Base-by-base conservation (phyloP, 2,113 vertebrate species). In the Poeciliopsis turrubarensis region DNA sequence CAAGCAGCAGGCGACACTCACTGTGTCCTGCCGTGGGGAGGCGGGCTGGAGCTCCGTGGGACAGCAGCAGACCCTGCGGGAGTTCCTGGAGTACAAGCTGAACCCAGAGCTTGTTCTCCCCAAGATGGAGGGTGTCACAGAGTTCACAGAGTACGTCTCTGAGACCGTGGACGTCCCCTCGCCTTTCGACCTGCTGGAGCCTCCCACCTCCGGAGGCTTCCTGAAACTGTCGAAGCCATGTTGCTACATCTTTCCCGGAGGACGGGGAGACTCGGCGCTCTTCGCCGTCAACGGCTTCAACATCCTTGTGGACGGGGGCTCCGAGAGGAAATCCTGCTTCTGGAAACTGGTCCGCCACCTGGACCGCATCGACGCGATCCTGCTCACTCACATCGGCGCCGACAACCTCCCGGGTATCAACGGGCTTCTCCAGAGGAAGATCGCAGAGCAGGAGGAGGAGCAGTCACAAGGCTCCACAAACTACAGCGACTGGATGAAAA, bases 251-350 rank as follows among this genome's bases (percentile, higher is more conserved):
- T 99, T 99, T 71, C 98, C 98, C 1, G 98, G 97, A 0, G 98
- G 97, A 80, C 95, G 98, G n/a, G 98, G 98, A 44, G 98, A 99
- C 89, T 99, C 98, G 0, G 98, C 98, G 12, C 96, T 99, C 66
- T 99, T 99, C 87, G 98, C 98, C 10, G 98, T 99, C 68, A 99
- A 98, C 26, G 98, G 98, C 22, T 99, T 99, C 92, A 99, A 98
- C 89, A 98, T 99, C 87, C 91, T 99, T 67, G 96, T 99, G 70
- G 98, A 99, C 3, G 98, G 98, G 57, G 98, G 98, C 65, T 99
- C 98, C 0, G 98, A 99, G 64, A 94, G 97, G 51, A 98, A 95
- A 73, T 98, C 98, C 34, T 99, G 98, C 88, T 99, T 99, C 90
- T 99, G 98, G 98, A 99, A 99, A 85, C 95, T 99, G 76, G 98